Percentiles rank a stretch among this genome's conserved stretches.
phyloP scores from a whole-genome alignment of 2,113 vertebrate genomes.

The Laticauda colubrina region DNA sequence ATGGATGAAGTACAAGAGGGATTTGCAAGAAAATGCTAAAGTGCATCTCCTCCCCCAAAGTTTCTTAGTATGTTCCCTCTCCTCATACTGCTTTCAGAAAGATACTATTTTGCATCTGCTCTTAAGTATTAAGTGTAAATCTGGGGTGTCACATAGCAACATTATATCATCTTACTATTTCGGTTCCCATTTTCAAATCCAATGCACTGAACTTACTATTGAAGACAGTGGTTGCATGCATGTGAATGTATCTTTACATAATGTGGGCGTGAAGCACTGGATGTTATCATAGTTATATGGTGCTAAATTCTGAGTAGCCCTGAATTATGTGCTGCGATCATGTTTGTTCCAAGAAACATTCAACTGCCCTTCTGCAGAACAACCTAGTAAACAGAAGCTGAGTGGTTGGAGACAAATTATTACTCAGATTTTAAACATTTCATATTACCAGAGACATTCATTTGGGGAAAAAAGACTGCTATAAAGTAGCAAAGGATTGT shows the following conservation, averaged over 20 bases:
- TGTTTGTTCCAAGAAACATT: background rate
- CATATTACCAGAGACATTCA: background rate
- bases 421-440: background rate
- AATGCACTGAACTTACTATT: background rate
- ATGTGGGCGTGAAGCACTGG: background rate
- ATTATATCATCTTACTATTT: background rate
- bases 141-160: background rate
- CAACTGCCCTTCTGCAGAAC: background rate
- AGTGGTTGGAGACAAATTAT: accelerated
- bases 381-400: background rate
- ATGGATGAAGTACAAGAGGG: background rate
- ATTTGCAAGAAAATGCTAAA: background rate
- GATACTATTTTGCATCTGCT: background rate
- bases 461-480: background rate
- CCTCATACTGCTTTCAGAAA: background rate
- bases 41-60: background rate
- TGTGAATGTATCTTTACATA: background rate
- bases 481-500: background rate
- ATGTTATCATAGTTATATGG: background rate
- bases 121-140: background rate
- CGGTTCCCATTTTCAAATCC: too few relatives aligned
- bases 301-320: background rate
- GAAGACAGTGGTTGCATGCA: background rate
- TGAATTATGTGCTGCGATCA: background rate
- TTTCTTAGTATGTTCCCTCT: background rate